These are phyloP conservation scores for Heterodera schachtii DNA, from an alignment of 1,140 invertebrate genomes.

Conservation along the genomic window DNA sequence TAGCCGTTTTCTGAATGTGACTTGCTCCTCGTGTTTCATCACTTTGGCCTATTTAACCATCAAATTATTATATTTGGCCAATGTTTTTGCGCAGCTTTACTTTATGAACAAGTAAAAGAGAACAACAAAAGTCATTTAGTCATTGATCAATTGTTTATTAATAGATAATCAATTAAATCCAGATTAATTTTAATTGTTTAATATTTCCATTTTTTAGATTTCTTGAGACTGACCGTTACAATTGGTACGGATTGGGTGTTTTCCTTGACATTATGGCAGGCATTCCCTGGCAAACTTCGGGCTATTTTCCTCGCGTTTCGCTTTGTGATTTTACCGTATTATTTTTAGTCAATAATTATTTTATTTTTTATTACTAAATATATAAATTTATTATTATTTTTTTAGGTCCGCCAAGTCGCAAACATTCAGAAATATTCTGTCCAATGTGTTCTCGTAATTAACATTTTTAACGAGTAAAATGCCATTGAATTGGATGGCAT, in stretches of 20 bases:
- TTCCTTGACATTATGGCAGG: constrained; percentile 59
- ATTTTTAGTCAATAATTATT: constrained; percentile 62
- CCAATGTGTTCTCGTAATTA: constrained; percentile 65
- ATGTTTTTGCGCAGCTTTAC: constrained; percentile 58
- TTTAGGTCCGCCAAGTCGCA: constrained; percentile 63
- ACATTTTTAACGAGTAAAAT: constrained; percentile 70
- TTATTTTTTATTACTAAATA: constrained; percentile 34
- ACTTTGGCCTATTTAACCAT: constrained; percentile 47
- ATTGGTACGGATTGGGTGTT: constrained; percentile 63
- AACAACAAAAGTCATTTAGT: not conserved
- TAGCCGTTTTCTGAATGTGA: constrained; percentile 51
- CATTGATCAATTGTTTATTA: constrained; percentile 21
- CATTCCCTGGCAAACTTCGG: constrained; percentile 62
- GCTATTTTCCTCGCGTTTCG: constrained; percentile 69
- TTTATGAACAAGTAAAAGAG: constrained; percentile 57
- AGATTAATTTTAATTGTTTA: not conserved
- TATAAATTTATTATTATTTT: not conserved
- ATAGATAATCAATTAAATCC: not conserved
- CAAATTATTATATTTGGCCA: constrained; percentile 55
- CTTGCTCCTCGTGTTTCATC: constrained; percentile 61
- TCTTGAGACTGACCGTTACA: constrained; percentile 57
- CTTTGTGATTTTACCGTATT: constrained; percentile 70
- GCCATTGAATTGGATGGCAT: constrained; percentile 16
- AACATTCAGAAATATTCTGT: constrained; percentile 67
- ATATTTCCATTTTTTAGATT: constrained; percentile 52